Conservation (phyloP, 2,888 invertebrate genomes). For the Boloria selene region DNA sequence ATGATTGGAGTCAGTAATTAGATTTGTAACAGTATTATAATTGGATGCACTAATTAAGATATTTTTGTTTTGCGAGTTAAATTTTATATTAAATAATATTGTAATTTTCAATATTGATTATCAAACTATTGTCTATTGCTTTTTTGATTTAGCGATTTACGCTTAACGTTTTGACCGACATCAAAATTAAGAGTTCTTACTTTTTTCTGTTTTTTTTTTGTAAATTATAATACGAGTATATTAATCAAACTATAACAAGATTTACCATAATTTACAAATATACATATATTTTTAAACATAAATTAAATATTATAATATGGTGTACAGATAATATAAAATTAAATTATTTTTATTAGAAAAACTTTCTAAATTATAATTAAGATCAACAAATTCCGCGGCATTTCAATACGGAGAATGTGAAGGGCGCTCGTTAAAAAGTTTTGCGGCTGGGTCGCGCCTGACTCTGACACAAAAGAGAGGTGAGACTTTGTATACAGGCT, state of each 20-base stretch:
- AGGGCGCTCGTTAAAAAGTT: slow-evolving; percentile 65
- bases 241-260: no score
- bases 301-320: no score
- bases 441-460: slow-evolving; percentile 49
- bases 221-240: no score
- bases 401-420: slow-evolving; percentile 51
- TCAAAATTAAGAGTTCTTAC: no score
- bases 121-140: no score
- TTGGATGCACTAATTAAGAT: slow-evolving; percentile 6
- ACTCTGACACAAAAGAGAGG: slow-evolving; percentile 54
- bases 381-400: slow-evolving; percentile 35
- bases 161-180: no score
- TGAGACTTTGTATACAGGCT: slow-evolving; percentile 47
- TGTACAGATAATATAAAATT: not conserved
- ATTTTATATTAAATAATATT: not conserved
- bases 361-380: slow-evolving; percentile 2
- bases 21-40: not conserved
- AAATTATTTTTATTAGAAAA: slow-evolving; percentile 3
- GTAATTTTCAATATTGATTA: not conserved
- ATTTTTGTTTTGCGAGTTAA: not conserved
- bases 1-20: slow-evolving; percentile 3
- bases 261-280: no score
- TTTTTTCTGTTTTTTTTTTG: no score
- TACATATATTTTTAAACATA: no score
- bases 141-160: no score